Percentiles rank a stretch among this genome's conserved stretches.
Conservation (phyloP, 2,113 vertebrate species). For the Poicephalus meyeri region DNA sequence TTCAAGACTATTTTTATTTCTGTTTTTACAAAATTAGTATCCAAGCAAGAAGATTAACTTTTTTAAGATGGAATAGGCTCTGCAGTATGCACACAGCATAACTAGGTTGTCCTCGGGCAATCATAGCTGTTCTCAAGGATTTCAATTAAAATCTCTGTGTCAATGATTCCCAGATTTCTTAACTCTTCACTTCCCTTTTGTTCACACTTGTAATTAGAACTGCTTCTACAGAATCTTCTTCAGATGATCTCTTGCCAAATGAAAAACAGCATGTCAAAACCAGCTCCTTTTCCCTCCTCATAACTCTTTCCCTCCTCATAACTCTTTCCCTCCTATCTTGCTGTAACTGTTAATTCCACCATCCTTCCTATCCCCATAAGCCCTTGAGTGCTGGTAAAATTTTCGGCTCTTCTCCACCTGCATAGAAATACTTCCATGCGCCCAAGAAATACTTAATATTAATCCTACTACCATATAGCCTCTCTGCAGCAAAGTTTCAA, state of each 20-base stretch:
- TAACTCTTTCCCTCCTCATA: not conserved
- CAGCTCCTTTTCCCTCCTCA: not conserved
- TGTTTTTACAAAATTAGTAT: not conserved
- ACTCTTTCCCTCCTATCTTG: not conserved
- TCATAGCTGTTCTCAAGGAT: not conserved
- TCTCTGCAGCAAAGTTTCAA: not conserved
- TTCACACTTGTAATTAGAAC: conserved; percentile 51
- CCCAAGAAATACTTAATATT: not conserved
- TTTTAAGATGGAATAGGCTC: not conserved
- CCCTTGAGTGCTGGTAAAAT: not conserved
- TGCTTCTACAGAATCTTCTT: conserved; percentile 25
- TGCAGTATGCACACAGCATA: not conserved
- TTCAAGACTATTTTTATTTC: not conserved
- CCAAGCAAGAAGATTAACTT: not conserved
- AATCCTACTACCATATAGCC: not conserved
- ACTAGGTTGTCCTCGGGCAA: conserved; percentile 7
- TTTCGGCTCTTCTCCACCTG: conserved; percentile 5
- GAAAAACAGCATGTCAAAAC: not conserved
- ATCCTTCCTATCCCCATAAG: not conserved
- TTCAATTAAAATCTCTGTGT: not conserved
- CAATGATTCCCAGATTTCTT: conserved; percentile 26
- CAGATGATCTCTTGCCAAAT: conserved; percentile 11
- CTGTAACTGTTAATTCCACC: not conserved
- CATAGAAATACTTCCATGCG: not conserved
- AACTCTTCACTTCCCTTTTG: not conserved